Base-by-base conservation (phyloP, 2,888 invertebrate species). In the Leptopilina myrica region DNA sequence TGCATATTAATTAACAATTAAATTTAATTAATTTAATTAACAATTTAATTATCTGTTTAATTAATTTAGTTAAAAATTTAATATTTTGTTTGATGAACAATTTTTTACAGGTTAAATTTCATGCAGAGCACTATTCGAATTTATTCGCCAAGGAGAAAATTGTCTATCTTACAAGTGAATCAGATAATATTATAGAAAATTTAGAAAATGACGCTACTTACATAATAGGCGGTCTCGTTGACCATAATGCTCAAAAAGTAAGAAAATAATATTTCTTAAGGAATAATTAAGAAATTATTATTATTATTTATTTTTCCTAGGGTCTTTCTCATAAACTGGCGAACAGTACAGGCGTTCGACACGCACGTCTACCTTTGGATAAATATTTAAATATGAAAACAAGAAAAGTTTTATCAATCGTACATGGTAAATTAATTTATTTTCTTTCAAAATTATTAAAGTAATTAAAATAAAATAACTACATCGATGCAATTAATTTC, bases 221-320 rank as follows among this genome's bases (percentile, higher is more conserved):
- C 89, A 95, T 99, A 76, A 99, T 99, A 90, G 99, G 99, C 64
- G 99, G 99, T 43, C 93, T 99, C 66, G 98, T 99, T 0, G 99
- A 99, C 92, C 99, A 99, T 90, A 99, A 99, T 92, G 94, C 96
- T 86, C 96, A 98, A 85, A 99, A 99, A 94, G 97, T 90, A 86
- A 85, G 75, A 76, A 20, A 56, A 12, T 66, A 64, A 64, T 49
- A 2, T 11, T 49, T 49, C 11, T 59, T 76, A 6, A 59, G 1
- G 20, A 76, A 76, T 56, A 43, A 76, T 59, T 75, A 20, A 20
- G 20, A 20, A 20, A 20, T 20, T 20, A 20, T 20, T 20, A 20
- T 20, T 20, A 20, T 20, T 20, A 20, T 20, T 20, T 20, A 20
- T 20, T 77, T 64, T 79, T 76, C 78, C 5, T 91, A 97, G 95